Conservation (phyloP, 2,888 invertebrate genomes). For the Choristoneura rosaceana region DNA sequence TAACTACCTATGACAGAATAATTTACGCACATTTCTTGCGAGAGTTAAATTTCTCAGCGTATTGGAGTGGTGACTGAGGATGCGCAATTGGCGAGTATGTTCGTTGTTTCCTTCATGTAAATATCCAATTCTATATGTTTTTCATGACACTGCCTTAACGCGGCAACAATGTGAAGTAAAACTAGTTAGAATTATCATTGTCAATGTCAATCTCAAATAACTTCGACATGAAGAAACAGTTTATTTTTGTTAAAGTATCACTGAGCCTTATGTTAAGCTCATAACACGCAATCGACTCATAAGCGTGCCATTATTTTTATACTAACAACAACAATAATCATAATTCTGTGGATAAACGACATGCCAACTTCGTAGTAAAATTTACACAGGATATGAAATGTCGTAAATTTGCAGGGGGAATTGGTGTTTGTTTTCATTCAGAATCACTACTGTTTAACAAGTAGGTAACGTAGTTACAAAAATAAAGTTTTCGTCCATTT, state of each 20-base stretch:
- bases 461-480: no score
- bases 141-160: neutral
- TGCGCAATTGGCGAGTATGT: no score
- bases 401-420: no score
- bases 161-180: no score
- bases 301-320: neutral
- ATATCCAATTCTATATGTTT: neutral
- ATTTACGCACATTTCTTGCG: no score
- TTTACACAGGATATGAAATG: no score
- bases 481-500: neutral
- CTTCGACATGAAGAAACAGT: slow-evolving; percentile 7
- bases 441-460: no score
- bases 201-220: neutral
- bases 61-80: no score
- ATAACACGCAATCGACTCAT: slow-evolving; percentile 1
- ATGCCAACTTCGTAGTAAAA: neutral
- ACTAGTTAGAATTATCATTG: neutral
- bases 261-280: neutral
- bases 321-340: neutral
- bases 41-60: no score
- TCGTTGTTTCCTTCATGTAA: no score
- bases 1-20: no score
- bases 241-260: slow-evolving; percentile 1
- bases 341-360: neutral
- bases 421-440: no score